A percentile compares a stretch with the other conserved stretches of the same genome.
phyloP scores from a whole-genome alignment of 2,113 vertebrate genomes.

The Cathartes aura region DNA sequence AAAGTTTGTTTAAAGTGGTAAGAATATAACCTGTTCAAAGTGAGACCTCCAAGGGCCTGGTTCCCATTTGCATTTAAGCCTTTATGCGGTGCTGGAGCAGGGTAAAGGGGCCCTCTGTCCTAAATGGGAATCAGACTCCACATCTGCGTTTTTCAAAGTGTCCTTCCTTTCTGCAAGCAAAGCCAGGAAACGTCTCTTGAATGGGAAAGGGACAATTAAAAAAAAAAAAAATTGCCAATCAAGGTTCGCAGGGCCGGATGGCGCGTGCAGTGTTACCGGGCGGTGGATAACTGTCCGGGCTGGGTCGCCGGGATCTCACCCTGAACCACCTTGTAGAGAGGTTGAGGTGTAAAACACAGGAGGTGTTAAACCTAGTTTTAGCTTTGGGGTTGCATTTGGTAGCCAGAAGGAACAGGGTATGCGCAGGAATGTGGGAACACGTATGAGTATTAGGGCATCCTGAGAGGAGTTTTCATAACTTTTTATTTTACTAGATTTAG shows the following conservation, averaged over 20 bases:
- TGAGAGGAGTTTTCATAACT: not conserved
- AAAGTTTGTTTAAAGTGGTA: slow-evolving; percentile 48
- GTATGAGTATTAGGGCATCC: not conserved
- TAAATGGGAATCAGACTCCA: slow-evolving; percentile 65
- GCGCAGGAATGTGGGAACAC: not conserved
- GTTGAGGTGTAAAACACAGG: not conserved
- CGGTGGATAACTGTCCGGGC: accelerated
- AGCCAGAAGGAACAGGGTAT: not conserved
- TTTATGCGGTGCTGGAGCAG: not conserved
- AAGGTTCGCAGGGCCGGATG: accelerated
- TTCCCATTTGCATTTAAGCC: slow-evolving; percentile 55
- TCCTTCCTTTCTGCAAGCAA: not conserved
- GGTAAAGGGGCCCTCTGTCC: slow-evolving; percentile 33
- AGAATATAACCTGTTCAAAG: slow-evolving; percentile 64
- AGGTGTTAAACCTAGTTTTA: not conserved
- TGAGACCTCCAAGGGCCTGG: slow-evolving; percentile 46
- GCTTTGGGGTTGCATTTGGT: not conserved
- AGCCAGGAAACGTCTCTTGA: not conserved
- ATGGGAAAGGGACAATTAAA: not conserved
- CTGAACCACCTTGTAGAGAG: not conserved
- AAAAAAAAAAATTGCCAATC: not conserved
- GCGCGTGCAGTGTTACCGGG: accelerated
- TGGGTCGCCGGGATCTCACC: accelerated
- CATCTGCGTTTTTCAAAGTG: not conserved
- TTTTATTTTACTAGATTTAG: not conserved